A percentile compares a stretch with the other conserved stretches of the same genome.
phyloP scores from a whole-genome alignment of 2,888 invertebrate genomes.

The Orchesella flavescens region DNA sequence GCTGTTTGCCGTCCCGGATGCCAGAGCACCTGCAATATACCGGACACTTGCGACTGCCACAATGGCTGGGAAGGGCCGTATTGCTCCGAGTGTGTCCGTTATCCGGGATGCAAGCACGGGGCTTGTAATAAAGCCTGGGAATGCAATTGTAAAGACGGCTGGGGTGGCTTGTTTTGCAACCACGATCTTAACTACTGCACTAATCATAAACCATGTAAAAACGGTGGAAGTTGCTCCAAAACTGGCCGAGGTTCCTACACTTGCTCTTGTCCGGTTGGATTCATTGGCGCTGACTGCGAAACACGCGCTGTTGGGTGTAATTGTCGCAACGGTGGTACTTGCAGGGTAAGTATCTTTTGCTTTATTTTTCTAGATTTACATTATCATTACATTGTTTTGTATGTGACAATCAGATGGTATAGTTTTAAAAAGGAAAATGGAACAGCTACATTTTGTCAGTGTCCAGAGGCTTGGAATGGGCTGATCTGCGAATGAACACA shows the following conservation, averaged over 20 bases:
- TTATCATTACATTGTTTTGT: not conserved
- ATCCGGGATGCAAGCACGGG: constrained; percentile 96
- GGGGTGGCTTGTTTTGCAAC: constrained; percentile 98
- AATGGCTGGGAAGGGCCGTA: constrained; percentile 92
- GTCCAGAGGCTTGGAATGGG: constrained; percentile 88
- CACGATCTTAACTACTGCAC: constrained; percentile 99
- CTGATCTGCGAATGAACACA: constrained; percentile 89
- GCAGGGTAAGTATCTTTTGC: constrained; percentile 77
- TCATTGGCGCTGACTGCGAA: constrained; percentile 92
- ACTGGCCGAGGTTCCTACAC: constrained; percentile 96
- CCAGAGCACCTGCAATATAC: constrained; percentile 92
- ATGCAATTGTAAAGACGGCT: constrained; percentile 96
- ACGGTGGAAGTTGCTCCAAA: constrained; percentile 89
- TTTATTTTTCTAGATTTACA: not conserved
- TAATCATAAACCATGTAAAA: constrained; percentile 82
- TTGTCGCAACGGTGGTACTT: constrained; percentile 91
- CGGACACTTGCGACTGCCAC: constrained; percentile 95
- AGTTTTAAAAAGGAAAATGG: constrained; percentile 80
- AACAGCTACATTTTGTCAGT: constrained; percentile 85
- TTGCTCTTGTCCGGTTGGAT: constrained; percentile 91
- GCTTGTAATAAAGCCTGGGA: constrained; percentile 94
- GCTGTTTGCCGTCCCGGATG: constrained; percentile 95
- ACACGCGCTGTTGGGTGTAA: constrained; percentile 83
- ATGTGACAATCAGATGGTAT: too few relatives aligned
- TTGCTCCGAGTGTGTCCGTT: constrained; percentile 93